Conservation (phyloP, 2,888 invertebrate species). For the Acrocyrtus sp. region DNA sequence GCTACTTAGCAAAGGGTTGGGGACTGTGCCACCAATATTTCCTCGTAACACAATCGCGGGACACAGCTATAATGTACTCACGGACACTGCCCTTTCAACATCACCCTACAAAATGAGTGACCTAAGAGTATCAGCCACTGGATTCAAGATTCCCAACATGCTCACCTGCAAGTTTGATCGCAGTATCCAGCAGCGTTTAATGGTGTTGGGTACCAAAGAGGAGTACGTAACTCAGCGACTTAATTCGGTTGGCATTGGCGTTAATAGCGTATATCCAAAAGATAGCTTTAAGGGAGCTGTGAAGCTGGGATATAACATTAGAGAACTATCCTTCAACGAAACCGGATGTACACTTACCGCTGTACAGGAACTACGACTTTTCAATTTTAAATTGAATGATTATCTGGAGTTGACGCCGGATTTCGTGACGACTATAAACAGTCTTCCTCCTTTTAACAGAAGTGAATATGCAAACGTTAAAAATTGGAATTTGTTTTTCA, state of each 20-base stretch:
- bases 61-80: constrained; percentile 30
- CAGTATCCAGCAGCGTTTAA: not conserved
- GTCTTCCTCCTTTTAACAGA: constrained; percentile 15
- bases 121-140: constrained; percentile 14
- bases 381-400: constrained; percentile 5
- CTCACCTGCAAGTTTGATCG: constrained; percentile 1
- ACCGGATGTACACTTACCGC: not conserved
- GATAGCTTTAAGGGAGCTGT: not conserved
- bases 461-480: constrained; percentile 6
- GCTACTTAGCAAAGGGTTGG: constrained; percentile 35
- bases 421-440: not conserved
- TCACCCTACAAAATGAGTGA: constrained; percentile 23
- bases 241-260: not conserved
- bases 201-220: not conserved
- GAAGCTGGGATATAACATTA: constrained; percentile 15
- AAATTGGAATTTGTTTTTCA: constrained; percentile 27
- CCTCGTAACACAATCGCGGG: constrained; percentile 22
- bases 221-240: constrained; percentile 3
- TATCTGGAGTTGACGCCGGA: not conserved
- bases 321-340: not conserved
- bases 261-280: not conserved
- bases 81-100: constrained; percentile 5
- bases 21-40: constrained; percentile 17
- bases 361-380: not conserved
- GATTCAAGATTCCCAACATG: constrained; percentile 24